Evolutionary conservation across 2,113 vertebrate genomes (phyloP).

Genomic region (Tychaedon coryphoeus): DNA sequence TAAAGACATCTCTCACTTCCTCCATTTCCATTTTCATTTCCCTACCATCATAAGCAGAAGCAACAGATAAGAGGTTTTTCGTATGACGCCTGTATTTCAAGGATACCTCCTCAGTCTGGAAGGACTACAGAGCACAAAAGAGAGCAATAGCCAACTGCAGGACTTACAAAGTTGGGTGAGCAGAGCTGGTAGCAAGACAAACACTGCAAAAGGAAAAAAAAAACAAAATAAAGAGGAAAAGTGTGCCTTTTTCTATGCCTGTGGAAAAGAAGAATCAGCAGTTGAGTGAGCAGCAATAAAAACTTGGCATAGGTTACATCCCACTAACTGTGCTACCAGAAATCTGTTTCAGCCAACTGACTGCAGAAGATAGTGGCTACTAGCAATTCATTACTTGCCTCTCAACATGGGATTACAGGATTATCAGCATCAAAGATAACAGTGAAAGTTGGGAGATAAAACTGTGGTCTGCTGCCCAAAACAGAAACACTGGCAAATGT

Average conservation of each 20-base stretch:
- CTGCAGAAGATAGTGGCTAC: conserved; percentile 24
- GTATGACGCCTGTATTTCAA: not conserved
- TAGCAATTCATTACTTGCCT: conserved; percentile 40
- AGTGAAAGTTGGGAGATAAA: not conserved
- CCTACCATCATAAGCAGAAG: not conserved
- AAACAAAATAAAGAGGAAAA: not conserved
- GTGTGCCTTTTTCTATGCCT: not conserved
- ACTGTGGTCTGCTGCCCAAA: not conserved
- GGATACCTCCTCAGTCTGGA: not conserved
- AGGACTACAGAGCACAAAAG: not conserved
- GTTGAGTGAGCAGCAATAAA: conserved; percentile 41
- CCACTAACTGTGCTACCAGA: conserved; percentile 32
- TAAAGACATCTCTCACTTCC: not conserved
- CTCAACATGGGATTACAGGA: conserved; percentile 52
- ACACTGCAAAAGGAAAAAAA: not conserved
- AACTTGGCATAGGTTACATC: conserved; percentile 50
- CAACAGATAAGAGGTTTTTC: not conserved
- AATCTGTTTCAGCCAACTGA: conserved; percentile 34
- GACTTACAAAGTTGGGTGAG: not conserved
- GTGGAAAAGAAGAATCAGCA: conserved; percentile 30
- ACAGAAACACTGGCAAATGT: not conserved
- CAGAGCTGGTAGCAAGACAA: not conserved
- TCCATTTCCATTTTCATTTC: not conserved
- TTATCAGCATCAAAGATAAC: conserved; percentile 41
- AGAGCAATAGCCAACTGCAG: not conserved